Percentiles rank a stretch among this genome's conserved stretches.
These are phyloP conservation scores for Sterna hirundo DNA, from an alignment of 2,113 vertebrate genomes.

Conservation along the genomic window DNA sequence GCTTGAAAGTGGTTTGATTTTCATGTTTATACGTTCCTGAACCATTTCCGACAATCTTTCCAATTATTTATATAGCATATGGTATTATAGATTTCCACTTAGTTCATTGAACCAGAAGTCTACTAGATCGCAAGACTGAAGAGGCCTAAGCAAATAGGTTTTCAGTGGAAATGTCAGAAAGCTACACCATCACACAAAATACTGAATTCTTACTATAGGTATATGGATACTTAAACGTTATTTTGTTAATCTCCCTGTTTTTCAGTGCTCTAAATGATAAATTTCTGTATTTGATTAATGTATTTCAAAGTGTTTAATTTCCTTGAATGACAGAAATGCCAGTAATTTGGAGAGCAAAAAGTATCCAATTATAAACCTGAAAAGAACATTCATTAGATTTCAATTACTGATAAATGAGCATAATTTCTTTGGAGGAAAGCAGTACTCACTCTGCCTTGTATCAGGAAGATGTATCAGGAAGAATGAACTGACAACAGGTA, in stretches of 20 bases:
- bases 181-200: neutral
- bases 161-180: neutral
- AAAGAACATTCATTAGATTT: neutral
- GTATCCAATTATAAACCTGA: neutral
- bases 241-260: neutral
- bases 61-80: neutral
- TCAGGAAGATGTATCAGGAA: neutral
- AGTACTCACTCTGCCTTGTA: neutral
- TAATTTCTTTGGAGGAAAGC: neutral
- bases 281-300: neutral
- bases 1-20: neutral
- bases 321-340: neutral
- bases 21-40: neutral
- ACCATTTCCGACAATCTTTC: neutral
- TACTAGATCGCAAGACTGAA: neutral
- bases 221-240: neutral
- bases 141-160: neutral
- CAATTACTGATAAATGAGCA: neutral
- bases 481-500: neutral
- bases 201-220: neutral
- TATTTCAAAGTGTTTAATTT: neutral
- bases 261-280: neutral
- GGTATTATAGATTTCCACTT: neutral
- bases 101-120: neutral
- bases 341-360: neutral